Base-by-base conservation (phyloP, 2,888 invertebrate genomes). In the Notocelia uddmanniana region DNA sequence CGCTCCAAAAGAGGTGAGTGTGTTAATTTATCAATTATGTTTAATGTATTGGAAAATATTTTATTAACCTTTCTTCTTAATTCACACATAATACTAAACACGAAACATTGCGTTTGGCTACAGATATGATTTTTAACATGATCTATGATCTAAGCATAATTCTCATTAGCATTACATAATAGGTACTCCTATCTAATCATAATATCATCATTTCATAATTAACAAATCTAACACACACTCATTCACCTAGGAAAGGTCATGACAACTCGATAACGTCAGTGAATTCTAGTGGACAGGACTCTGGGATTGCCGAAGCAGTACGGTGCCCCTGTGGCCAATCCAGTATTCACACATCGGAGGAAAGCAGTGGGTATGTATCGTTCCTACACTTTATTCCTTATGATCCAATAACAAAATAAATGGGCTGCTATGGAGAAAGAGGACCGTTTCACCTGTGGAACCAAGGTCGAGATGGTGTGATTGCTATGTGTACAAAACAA, bases 241-340 rank as follows among this genome's bases (percentile, higher is more conserved):
- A 68, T 69, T 63, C 77, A 73, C 80, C 76, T 88, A 93, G 93
- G 90, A 92, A 91, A 81, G 92, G 90, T 77, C 91, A 91, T 77
- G 97, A 97, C 88, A 96, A 96, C 68, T 97, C 97, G 75, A 95
- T 97, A 88, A 96, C 96, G 80, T 97, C 97, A 76, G 94, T 97
- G 80, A 97, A 97, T 93, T 97, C 97, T 79, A 97, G 97, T 83
- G 97, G 97, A 18, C 96, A 97, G 84, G 97, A 97, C 90, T 97
- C 97, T 60, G 97, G 97, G 69, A 96, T 97, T 77, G 97, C 92
- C 0, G 94, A 93, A 75, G 91, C 84, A 0, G 83, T 79, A 73
- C 83, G 95, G 71, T 96, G 96, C 83, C 95, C 95, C 10, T 96
- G 96, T 83, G 96, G 95, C 23, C 95, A 95, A 78, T 95, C 96